A percentile compares a stretch with the other conserved stretches of the same genome.
Conservation (phyloP, 2,888 invertebrate genomes). For the Aromia moschata region DNA sequence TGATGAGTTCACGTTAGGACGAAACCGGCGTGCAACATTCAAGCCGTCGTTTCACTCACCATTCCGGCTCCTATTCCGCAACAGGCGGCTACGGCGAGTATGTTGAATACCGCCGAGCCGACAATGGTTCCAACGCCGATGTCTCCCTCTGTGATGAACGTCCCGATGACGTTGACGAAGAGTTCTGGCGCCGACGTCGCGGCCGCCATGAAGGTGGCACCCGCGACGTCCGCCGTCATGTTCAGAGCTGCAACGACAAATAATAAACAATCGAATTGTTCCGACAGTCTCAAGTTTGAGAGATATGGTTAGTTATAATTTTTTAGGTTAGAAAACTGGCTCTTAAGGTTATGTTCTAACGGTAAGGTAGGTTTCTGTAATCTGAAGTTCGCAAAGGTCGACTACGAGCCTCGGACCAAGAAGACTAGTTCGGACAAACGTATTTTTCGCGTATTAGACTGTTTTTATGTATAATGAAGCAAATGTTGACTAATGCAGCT, state of each 20-base stretch:
- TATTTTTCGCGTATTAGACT: no score
- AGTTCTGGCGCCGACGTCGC: slow-evolving; percentile 90
- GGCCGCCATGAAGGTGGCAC: slow-evolving; percentile 92
- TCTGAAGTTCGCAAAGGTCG: no score
- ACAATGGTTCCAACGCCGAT: slow-evolving; percentile 82
- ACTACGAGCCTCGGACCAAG: no score
- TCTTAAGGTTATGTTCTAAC: no score
- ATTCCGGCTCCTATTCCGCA: slow-evolving; percentile 74
- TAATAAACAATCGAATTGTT: no score
- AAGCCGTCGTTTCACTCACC: slow-evolving; percentile 57
- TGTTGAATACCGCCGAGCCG: slow-evolving; percentile 83
- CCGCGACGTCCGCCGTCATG: slow-evolving; percentile 83
- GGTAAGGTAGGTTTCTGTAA: no score
- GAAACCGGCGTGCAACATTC: neutral
- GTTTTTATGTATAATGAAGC: no score
- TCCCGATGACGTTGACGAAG: slow-evolving; percentile 86
- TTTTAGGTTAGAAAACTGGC: no score
- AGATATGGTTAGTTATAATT: neutral
- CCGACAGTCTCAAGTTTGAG: no score
- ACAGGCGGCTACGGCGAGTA: slow-evolving; percentile 80
- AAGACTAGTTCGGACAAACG: no score
- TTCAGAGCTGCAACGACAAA: slow-evolving; percentile 65
- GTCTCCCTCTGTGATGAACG: slow-evolving; percentile 82
- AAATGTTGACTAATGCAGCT: no score
- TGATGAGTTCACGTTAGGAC: neutral